A percentile compares a stretch with the other conserved stretches of the same genome.
These are phyloP conservation scores for Leptoclinus maculatus DNA, from an alignment of 2,797 vertebrate species.

Conservation along the genomic window DNA sequence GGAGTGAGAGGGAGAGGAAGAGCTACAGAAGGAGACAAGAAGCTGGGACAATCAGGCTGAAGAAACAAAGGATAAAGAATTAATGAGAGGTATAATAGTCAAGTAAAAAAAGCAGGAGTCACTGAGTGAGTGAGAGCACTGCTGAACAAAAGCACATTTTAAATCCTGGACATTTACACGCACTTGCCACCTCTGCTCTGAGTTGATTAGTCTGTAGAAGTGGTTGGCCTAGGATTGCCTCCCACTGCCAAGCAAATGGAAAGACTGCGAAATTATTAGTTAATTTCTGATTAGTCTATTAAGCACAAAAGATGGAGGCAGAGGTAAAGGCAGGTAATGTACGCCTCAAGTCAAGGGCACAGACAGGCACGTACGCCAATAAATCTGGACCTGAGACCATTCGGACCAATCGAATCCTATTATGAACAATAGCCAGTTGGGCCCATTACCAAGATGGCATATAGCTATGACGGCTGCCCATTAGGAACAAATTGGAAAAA, in stretches of 20 bases:
- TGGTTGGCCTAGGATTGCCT: constrained; percentile 61
- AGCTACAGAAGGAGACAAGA: constrained; percentile 17
- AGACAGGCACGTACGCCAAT: constrained; percentile 50
- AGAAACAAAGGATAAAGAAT: constrained; percentile 35
- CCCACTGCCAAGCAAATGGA: constrained; percentile 65
- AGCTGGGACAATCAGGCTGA: constrained; percentile 34
- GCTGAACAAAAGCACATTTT: constrained; percentile 32
- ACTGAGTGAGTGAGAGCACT: not conserved
- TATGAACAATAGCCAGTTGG: constrained; percentile 72
- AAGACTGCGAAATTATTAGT: constrained; percentile 73
- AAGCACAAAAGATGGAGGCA: constrained; percentile 63
- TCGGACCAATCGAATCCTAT: constrained; percentile 71
- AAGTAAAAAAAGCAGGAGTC: constrained; percentile 22
- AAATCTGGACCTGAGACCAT: constrained; percentile 63
- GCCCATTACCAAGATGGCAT: constrained; percentile 66
- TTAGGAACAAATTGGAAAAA: constrained; percentile 46
- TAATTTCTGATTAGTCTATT: constrained; percentile 74
- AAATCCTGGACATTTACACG: constrained; percentile 38
- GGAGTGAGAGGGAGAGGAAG: constrained; percentile 29
- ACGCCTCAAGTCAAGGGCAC: constrained; percentile 68
- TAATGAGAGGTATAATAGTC: constrained; percentile 19
- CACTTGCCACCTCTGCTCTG: constrained; percentile 51
- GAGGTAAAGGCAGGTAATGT: constrained; percentile 53
- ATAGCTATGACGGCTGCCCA: constrained; percentile 57
- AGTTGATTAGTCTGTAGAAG: constrained; percentile 65